These are phyloP conservation scores for Drosophila hydei DNA, from an alignment of 1,140 invertebrate genomes.

Conservation along the genomic window DNA sequence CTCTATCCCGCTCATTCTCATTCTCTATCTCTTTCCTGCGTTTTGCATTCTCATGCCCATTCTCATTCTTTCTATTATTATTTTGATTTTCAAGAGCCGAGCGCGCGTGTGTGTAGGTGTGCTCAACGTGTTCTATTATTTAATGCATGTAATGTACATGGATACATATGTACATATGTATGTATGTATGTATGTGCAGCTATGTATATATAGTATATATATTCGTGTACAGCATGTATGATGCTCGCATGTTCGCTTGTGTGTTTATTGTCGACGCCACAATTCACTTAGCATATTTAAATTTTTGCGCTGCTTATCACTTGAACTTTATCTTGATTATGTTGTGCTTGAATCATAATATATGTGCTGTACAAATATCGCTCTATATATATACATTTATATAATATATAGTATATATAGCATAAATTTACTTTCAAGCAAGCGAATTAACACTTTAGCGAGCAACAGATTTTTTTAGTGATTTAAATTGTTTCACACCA, in stretches of 20 bases:
- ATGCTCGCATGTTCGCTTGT: slow-evolving; percentile 4
- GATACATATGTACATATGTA: background rate
- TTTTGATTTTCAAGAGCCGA: slow-evolving; percentile 50
- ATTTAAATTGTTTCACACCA: slow-evolving; percentile 1
- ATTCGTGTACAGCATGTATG: background rate
- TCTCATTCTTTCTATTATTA: slow-evolving; percentile 56
- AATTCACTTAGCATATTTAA: slow-evolving; percentile 79
- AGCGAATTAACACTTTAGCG: slow-evolving; percentile 7
- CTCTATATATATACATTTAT: slow-evolving; percentile 4
- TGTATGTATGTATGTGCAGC: background rate
- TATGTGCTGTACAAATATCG: slow-evolving; percentile 18
- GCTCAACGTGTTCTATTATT: slow-evolving; percentile 51
- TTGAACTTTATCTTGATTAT: slow-evolving; percentile 79
- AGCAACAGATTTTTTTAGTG: background rate
- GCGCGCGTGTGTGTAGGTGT: background rate
- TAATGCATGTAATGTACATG: slow-evolving; percentile 36
- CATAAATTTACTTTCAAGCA: background rate
- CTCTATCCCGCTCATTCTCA: slow-evolving; percentile 12
- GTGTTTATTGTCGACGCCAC: slow-evolving; percentile 44
- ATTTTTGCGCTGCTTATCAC: slow-evolving; percentile 79
- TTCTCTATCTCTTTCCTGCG: slow-evolving; percentile 16
- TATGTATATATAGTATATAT: slow-evolving; percentile 1
- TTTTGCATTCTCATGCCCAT: background rate
- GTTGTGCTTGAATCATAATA: slow-evolving; percentile 41
- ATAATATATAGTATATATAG: background rate